Evolutionary conservation across 1,140 invertebrate species (phyloP), one percentile per base, ranked within the genome.

Genomic region (Bombus consobrinus): DNA sequence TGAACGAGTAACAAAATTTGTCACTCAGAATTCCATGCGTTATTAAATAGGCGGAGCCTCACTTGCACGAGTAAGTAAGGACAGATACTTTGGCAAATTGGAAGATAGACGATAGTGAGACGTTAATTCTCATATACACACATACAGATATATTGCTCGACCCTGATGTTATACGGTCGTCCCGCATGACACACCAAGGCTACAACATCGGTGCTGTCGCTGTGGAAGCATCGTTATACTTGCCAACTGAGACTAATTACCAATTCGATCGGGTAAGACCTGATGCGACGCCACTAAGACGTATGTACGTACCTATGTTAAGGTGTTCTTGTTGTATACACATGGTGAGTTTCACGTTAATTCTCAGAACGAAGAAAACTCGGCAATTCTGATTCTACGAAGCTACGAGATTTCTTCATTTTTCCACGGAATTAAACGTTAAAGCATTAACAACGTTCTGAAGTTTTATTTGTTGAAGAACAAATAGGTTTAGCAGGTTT

Each of bases 201-300:
- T 77, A 37, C 73, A 32, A 75, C 73, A 59, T n/a, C 59, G 28
- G 59, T n/a, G 28, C 53, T 71, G n/a, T 28, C 64, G 8, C 59
- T 69, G n/a, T 73, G 47, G 41, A 69, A n/a, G 66, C 73, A 72
- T 78, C 74, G 81, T 83, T 76, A 71, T 62, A 64, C 80, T 76
- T 76, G 85, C 72, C 79, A 82, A 86, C 72, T 64, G 53, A 43
- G 72, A 32, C 81, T 87, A 83, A 87, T 87, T 83, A 87, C 81
- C 85, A 72, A 83, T 87, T 83, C 81, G 81, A 83, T 86, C 79
- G 62, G 9, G 28, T 37, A 69, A 75, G 79, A 75, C 73, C 62
- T 47, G 47, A 72, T 68, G 39, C 43, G 39, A 28, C 28, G 37
- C 13, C 62, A 59, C 76, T n/a, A 66, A 81, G 85, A 82, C 59